A percentile compares a stretch with the other conserved stretches of the same genome.
Evolutionary conservation across 2,113 vertebrate genomes (phyloP).

Genomic region (Trinectes maculatus): DNA sequence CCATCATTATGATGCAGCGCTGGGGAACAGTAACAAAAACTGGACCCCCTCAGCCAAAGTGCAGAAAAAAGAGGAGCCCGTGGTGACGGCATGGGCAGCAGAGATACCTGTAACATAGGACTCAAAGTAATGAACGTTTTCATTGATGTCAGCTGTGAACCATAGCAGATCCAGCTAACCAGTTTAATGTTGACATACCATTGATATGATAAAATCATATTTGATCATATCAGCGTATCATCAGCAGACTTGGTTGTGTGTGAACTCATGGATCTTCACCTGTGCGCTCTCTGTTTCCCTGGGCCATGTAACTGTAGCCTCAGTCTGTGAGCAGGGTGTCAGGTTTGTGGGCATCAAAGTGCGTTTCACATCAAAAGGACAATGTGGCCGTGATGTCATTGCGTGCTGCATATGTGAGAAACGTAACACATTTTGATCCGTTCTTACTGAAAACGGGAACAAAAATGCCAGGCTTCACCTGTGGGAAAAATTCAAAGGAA

Average conservation of each 20-base stretch:
- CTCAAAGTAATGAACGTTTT: too few relatives aligned
- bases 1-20: conserved; percentile 23
- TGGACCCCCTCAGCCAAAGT: conserved; percentile 12
- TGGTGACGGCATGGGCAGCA: conserved; percentile 16
- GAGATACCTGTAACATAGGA: not conserved
- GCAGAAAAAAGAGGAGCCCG: not conserved
- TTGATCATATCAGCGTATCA: too few relatives aligned
- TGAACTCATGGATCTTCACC: not conserved
- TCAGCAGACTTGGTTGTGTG: too few relatives aligned
- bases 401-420: too few relatives aligned
- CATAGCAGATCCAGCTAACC: not conserved
- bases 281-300: too few relatives aligned
- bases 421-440: too few relatives aligned
- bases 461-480: too few relatives aligned
- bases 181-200: not conserved
- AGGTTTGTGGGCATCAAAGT: not conserved
- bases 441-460: too few relatives aligned
- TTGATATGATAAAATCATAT: too few relatives aligned
- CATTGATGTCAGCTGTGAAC: not conserved
- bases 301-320: not conserved
- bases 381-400: too few relatives aligned
- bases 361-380: not conserved
- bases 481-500: not conserved
- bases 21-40: conserved; percentile 25
- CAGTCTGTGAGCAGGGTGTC: not conserved